A percentile compares a stretch with the other conserved stretches of the same genome.
phyloP scores from a whole-genome alignment of 2,797 vertebrate genomes.

The Crocidura indochinensis region DNA sequence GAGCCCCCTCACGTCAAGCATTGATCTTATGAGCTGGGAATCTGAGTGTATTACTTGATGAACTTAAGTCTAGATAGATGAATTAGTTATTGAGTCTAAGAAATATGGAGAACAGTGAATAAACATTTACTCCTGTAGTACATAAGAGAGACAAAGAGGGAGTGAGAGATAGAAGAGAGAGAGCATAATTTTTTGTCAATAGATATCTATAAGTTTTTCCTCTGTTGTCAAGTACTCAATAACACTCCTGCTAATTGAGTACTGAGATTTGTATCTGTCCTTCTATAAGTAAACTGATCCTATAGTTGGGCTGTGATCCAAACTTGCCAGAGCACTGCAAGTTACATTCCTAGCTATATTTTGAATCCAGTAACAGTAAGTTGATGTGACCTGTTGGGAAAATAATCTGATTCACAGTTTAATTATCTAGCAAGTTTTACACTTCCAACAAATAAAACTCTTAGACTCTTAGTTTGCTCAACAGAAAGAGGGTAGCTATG shows the following conservation, averaged over 20 bases:
- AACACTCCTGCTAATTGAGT: background rate
- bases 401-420: background rate
- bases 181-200: background rate
- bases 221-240: background rate
- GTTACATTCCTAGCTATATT: background rate
- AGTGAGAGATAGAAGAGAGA: background rate
- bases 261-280: background rate
- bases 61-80: background rate
- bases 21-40: background rate
- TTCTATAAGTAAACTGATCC: background rate
- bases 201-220: background rate
- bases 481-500: conserved; percentile 2
- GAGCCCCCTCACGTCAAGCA: too few relatives aligned
- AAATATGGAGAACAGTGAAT: conserved; percentile 11
- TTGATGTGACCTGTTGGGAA: background rate
- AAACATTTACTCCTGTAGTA: conserved; percentile 32
- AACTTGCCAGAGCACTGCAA: background rate
- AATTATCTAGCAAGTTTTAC: background rate
- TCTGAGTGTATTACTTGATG: background rate
- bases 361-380: background rate
- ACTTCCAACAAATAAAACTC: conserved; percentile 21
- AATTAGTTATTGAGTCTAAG: conserved; percentile 7
- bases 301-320: background rate
- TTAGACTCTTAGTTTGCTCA: background rate
- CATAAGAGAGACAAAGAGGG: background rate